phyloP scores from a whole-genome alignment of 2,888 invertebrate genomes.

The Willowsia nigromaculata region DNA sequence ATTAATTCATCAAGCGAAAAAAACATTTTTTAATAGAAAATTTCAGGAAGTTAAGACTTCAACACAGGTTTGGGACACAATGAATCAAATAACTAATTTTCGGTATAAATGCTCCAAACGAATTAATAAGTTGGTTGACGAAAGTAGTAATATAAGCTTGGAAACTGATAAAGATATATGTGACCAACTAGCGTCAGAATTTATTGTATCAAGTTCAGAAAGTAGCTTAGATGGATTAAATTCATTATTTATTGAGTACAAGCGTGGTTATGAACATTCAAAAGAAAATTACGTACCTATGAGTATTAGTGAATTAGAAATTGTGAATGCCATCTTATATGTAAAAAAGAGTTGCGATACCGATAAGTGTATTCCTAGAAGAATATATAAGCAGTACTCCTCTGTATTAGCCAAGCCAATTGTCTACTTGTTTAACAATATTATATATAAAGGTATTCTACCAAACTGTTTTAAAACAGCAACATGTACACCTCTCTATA shows the following conservation, averaged over 20 bases:
- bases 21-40: neutral
- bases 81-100: neutral
- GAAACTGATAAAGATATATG: neutral
- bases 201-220: neutral
- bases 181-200: neutral
- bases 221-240: neutral
- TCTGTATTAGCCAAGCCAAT: neutral
- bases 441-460: neutral
- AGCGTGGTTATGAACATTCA: too few species aligned
- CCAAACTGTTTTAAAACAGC: neutral
- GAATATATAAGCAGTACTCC: neutral
- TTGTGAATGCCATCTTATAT: neutral
- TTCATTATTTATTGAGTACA: too few species aligned
- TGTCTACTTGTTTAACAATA: neutral
- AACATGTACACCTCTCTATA: constrained; percentile 16
- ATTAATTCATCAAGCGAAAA: neutral
- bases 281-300: too few species aligned
- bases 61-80: neutral
- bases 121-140: neutral
- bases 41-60: neutral
- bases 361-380: neutral
- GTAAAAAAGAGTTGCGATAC: constrained; percentile 20
- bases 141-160: neutral
- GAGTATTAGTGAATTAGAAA: neutral
- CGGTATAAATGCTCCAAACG: neutral